phyloP scores from a whole-genome alignment of 64 coral and sea anemone genomes.

The Catalaphyllia jardinei region DNA sequence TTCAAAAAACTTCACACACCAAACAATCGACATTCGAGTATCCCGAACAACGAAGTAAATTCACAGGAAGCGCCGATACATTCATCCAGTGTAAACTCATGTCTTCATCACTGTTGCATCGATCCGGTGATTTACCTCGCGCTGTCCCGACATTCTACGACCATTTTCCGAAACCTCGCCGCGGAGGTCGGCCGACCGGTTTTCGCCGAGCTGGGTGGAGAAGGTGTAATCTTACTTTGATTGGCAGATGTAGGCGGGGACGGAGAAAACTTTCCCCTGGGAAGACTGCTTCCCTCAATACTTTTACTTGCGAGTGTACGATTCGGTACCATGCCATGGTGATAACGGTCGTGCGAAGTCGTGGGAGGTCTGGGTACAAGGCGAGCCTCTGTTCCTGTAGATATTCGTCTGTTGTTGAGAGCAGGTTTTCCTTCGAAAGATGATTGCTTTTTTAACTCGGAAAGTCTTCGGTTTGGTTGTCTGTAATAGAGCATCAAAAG shows the following conservation, averaged over 20 bases:
- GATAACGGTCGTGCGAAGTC: conserved; percentile 19
- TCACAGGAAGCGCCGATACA: too few species aligned
- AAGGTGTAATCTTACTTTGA: conserved; percentile 50
- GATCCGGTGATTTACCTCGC: neutral
- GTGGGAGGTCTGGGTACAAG: conserved; percentile 46
- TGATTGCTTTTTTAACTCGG: conserved; percentile 2
- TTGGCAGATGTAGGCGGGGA: conserved; percentile 47
- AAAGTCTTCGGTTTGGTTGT: neutral
- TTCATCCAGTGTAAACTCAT: too few species aligned
- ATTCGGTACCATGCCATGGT: conserved; percentile 5
- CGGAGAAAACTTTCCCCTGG: conserved; percentile 17
- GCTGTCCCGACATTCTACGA: conserved; percentile 66
- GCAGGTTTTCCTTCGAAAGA: conserved; percentile 31
- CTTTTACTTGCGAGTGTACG: conserved; percentile 15
- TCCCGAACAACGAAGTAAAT: too few species aligned
- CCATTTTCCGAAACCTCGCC: conserved; percentile 77
- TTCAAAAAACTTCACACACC: too few species aligned
- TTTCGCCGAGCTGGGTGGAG: conserved; percentile 85
- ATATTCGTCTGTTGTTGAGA: neutral
- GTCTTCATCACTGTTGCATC: too few species aligned
- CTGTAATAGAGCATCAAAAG: neutral
- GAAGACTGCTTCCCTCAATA: conserved; percentile 2
- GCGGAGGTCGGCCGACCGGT: conserved; percentile 54
- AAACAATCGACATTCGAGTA: too few species aligned
- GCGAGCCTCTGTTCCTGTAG: neutral